A percentile compares a stretch with the other conserved stretches of the same genome.
Evolutionary conservation across 2,797 vertebrate species (phyloP).

Genomic region (Clarias laeviceps): DNA sequence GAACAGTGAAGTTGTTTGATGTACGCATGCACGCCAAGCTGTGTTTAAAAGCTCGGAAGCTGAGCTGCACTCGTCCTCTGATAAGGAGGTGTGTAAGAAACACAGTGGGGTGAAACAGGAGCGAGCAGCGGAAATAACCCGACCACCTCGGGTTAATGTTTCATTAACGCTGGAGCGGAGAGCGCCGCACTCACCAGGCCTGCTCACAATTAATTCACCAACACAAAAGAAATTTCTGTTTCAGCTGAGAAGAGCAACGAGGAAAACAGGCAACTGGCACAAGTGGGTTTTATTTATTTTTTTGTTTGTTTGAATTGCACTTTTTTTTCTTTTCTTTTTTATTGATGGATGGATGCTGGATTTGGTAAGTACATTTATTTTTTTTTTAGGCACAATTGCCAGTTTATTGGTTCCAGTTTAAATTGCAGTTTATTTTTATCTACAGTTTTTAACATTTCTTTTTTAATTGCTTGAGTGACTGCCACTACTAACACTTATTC

Average conservation of each 20-base stretch:
- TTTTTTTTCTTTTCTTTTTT: background rate
- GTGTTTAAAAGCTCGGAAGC: background rate
- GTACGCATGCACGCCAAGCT: background rate
- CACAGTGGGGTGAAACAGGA: slow-evolving; percentile 49
- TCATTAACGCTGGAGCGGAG: slow-evolving; percentile 63
- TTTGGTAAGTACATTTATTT: background rate
- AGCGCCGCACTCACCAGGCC: slow-evolving; percentile 45
- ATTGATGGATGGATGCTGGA: background rate
- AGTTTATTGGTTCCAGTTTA: background rate
- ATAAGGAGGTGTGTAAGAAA: background rate
- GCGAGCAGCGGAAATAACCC: slow-evolving; percentile 72
- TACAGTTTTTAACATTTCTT: background rate
- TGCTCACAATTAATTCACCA: slow-evolving; percentile 63
- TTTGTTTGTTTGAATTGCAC: no score
- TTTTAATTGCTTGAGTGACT: background rate
- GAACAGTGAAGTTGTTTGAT: background rate
- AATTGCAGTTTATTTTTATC: background rate
- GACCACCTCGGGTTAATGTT: slow-evolving; percentile 75
- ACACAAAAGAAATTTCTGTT: slow-evolving; percentile 58
- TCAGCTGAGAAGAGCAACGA: background rate
- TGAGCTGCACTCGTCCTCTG: background rate
- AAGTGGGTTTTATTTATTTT: background rate
- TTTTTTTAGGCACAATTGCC: background rate
- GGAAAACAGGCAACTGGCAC: no score
- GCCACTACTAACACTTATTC: background rate